These are phyloP conservation scores for Cetoscarus ocellatus DNA, from an alignment of 2,797 vertebrate species.

Conservation along the genomic window DNA sequence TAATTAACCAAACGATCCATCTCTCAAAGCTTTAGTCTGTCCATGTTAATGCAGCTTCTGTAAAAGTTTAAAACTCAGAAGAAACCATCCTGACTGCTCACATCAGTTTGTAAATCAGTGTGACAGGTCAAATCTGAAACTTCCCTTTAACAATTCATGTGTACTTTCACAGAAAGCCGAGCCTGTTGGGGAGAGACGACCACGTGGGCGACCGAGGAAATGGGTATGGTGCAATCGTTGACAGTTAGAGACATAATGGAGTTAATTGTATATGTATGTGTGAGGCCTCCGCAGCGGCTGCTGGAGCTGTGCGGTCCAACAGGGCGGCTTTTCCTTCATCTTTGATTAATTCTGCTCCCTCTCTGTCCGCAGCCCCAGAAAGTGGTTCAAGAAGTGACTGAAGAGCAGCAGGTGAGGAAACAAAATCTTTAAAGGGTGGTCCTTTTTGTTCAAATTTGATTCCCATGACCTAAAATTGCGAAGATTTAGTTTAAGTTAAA, in stretches of 20 bases:
- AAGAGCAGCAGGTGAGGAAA: slow-evolving; percentile 79
- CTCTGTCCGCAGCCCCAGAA: slow-evolving; percentile 74
- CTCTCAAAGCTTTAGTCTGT: no score
- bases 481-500: background rate
- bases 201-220: slow-evolving; percentile 98
- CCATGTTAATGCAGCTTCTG: background rate
- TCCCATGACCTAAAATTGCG: background rate
- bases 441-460: slow-evolving; percentile 38
- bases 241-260: slow-evolving; percentile 32
- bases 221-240: slow-evolving; percentile 88
- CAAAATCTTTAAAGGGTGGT: slow-evolving; percentile 39
- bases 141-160: slow-evolving; percentile 18
- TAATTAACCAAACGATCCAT: no score
- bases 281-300: slow-evolving; percentile 30
- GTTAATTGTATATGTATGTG: slow-evolving; percentile 32
- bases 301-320: slow-evolving; percentile 15
- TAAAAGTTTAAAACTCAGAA: background rate
- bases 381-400: slow-evolving; percentile 71
- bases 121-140: slow-evolving; percentile 1
- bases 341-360: slow-evolving; percentile 37
- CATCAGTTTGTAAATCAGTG: background rate
- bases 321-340: slow-evolving; percentile 1
- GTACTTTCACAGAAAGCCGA: slow-evolving; percentile 90
- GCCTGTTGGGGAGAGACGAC: slow-evolving; percentile 93
- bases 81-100: background rate